Evolutionary conservation across 1,140 invertebrate genomes (phyloP).

Genomic region (Brachionus calyciflorus): DNA sequence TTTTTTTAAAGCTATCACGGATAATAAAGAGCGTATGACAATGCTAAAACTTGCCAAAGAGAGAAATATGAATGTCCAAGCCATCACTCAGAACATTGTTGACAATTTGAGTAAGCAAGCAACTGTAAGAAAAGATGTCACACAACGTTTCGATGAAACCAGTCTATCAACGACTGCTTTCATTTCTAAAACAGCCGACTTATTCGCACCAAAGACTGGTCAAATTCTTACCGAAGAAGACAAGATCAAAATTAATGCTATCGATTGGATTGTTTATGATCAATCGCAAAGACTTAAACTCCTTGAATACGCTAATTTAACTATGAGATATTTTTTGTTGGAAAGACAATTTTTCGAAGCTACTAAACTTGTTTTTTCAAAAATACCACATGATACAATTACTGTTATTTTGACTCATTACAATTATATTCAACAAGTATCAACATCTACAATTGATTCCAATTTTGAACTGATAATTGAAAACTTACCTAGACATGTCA

Average conservation of each 20-base stretch:
- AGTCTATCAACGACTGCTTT: conserved; percentile 25
- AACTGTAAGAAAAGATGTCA: conserved; percentile 54
- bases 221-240: conserved; percentile 61
- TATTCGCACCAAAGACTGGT: neutral
- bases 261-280: conserved; percentile 83
- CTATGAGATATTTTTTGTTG: conserved; percentile 76
- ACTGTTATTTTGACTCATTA: conserved; percentile 10
- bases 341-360: conserved; percentile 52
- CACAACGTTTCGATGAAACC: neutral
- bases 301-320: conserved; percentile 79
- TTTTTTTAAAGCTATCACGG: conserved; percentile 28
- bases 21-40: conserved; percentile 43
- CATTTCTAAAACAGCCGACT: conserved; percentile 31
- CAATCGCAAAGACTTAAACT: conserved; percentile 74
- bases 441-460: neutral
- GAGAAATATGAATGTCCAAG: conserved; percentile 75
- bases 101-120: conserved; percentile 67
- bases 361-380: conserved; percentile 51
- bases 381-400: conserved; percentile 50
- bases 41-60: conserved; percentile 69
- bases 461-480: conserved; percentile 48
- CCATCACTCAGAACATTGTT: conserved; percentile 77
- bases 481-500: conserved; percentile 56
- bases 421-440: conserved; percentile 10
- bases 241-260: conserved; percentile 72